phyloP scores from a whole-genome alignment of 2,888 invertebrate species.

The Andrena bucephala region DNA sequence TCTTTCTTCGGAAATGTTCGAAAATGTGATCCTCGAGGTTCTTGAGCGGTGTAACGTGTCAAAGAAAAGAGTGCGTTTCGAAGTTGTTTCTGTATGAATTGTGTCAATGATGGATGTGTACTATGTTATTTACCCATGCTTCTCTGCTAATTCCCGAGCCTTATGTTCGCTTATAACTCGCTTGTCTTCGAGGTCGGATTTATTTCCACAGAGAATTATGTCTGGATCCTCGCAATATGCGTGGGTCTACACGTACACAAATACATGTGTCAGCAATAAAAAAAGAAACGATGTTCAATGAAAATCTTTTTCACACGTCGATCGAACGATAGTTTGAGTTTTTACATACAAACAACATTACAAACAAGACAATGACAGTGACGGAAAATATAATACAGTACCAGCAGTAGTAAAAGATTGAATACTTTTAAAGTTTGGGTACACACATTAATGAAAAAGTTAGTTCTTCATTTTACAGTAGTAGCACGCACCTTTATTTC shows the following conservation, averaged over 20 bases:
- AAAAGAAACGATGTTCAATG: slow-evolving; percentile 3
- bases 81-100: not conserved
- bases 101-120: slow-evolving; percentile 1
- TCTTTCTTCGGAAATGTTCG: no score
- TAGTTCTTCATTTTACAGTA: no score
- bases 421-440: no score
- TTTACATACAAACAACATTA: not conserved
- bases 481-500: no score
- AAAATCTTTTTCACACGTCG: not conserved
- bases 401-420: no score
- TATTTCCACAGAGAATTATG: slow-evolving; percentile 97
- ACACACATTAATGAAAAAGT: no score
- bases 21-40: not conserved
- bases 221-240: slow-evolving; percentile 96
- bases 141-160: slow-evolving; percentile 94
- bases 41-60: not conserved
- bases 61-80: not conserved
- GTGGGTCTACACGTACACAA: slow-evolving; percentile 88
- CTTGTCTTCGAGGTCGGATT: slow-evolving; percentile 95
- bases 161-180: slow-evolving; percentile 92
- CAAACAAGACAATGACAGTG: not conserved
- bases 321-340: slow-evolving; percentile 48
- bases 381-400: no score
- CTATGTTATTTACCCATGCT: slow-evolving; percentile 88
- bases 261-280: slow-evolving; percentile 25